phyloP scores from a whole-genome alignment of 1,140 invertebrate genomes.

The Tribolium madens region DNA sequence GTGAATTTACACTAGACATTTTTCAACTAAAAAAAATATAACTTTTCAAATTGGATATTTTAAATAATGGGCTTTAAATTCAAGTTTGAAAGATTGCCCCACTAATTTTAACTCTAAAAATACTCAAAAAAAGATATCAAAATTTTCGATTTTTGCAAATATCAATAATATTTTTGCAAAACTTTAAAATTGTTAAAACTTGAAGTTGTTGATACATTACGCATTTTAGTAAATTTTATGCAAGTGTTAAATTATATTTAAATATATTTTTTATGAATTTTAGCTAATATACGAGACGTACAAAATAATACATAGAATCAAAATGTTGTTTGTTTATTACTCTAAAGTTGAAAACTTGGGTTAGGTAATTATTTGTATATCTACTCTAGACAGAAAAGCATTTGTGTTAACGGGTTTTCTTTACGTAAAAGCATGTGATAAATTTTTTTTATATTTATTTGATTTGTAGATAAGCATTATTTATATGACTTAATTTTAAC shows the following conservation, averaged over 20 bases:
- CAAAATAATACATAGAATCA: too few relatives aligned
- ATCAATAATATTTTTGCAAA: too few relatives aligned
- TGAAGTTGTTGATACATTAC: background rate
- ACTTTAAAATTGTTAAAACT: background rate
- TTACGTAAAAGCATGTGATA: constrained; percentile 25
- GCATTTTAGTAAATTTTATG: constrained; percentile 12
- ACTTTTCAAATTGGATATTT: background rate
- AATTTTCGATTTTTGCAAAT: too few relatives aligned
- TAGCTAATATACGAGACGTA: too few relatives aligned
- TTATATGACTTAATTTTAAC: background rate
- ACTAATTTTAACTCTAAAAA: too few relatives aligned
- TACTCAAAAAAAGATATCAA: too few relatives aligned
- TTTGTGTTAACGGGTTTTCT: constrained; percentile 20
- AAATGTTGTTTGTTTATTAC: background rate
- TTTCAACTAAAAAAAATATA: background rate
- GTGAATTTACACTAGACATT: background rate
- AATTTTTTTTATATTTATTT: constrained; percentile 19
- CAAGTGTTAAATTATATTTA: constrained; percentile 4
- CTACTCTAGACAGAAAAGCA: background rate
- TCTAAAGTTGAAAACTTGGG: too few relatives aligned
- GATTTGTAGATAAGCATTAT: constrained; percentile 2
- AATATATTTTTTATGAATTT: constrained; percentile 2
- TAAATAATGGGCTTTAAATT: too few relatives aligned
- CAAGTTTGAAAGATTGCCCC: too few relatives aligned
- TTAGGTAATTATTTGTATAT: background rate